phyloP scores from a whole-genome alignment of 2,888 invertebrate species.

The Elmis aenea region DNA sequence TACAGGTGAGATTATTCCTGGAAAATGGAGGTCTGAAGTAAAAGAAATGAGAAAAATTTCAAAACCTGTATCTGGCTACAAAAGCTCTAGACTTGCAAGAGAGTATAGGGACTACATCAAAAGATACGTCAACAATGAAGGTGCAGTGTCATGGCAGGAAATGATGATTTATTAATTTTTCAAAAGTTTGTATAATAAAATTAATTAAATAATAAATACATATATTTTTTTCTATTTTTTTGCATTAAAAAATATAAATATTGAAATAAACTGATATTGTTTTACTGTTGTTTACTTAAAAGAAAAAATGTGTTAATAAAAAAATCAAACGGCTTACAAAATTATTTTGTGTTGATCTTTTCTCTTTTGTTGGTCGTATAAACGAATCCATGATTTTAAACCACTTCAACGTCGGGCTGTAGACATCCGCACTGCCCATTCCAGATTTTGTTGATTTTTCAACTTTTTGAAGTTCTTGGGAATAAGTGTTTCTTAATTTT shows the following conservation, averaged over 20 bases:
- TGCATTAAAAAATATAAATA: no score
- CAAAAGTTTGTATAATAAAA: no score
- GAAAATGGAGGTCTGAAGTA: constrained; percentile 15
- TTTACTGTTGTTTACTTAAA: no score
- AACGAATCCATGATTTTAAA: constrained; percentile 15
- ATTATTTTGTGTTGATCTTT: constrained; percentile 5
- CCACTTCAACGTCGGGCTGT: constrained; percentile 9
- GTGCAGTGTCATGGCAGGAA: constrained; percentile 23
- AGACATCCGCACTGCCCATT: constrained; percentile 4
- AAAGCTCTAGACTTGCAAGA: constrained; percentile 18
- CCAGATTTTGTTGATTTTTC: constrained; percentile 6
- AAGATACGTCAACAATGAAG: constrained; percentile 22
- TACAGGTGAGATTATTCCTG: constrained; percentile 14
- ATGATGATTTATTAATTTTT: constrained; percentile 19
- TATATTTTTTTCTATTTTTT: no score
- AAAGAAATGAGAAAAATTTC: background rate
- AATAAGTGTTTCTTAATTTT: constrained; percentile 13
- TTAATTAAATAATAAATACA: no score
- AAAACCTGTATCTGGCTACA: constrained; percentile 5
- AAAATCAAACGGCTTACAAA: no score
- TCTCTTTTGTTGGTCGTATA: constrained; percentile 10
- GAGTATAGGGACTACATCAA: constrained; percentile 17
- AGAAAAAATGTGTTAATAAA: no score
- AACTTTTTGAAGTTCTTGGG: constrained; percentile 14
- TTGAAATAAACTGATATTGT: no score